Evolutionary conservation across 2,113 vertebrate genomes (phyloP), one percentile per base, ranked within the genome.

Genomic region (Siniperca knerii): DNA sequence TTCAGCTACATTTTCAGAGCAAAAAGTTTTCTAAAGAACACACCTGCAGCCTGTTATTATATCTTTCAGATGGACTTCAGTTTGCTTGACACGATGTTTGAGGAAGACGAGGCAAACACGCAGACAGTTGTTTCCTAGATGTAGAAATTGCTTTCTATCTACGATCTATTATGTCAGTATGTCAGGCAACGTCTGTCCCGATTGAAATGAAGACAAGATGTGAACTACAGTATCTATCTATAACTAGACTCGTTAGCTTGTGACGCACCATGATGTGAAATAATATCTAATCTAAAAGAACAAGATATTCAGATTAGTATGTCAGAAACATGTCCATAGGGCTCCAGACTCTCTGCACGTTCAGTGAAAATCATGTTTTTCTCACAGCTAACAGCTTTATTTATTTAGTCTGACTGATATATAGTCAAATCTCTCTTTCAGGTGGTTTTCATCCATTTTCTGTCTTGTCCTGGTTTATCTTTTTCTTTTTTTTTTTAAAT

Each of bases 31-130:
- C 66, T 20, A 60, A 29, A 11, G 23, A 67, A 54, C 20, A 77
- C 79, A 85, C 67, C 87, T 78, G 82, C 70, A 52, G 72, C 55
- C 23, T 25, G 48, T 64, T 60, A 20, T 2, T 65, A 29, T 9
- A 23, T 44, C 20, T 25, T 20, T n/a, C 57, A 52, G 2, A 57
- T 15, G 35, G 50, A 25, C 20, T 2, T 42, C 48, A 6, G 64
- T 52, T 71, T 48, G 29, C 3, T 42, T 20, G 8, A 62, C 61
- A 42, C 18, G 1, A 57, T 18, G 50, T 46, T 35, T 2, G n/a
- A 60, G 55, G 54, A 60, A 46, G 25, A n/a, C 4, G 1, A 21
- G 7, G 33, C 21, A 23, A 54, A 64, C 57, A 64, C 40, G 40
- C 40, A 37, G 2, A 37, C 35, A 42, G 16, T 70, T 8, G 8